Evolutionary conservation across 2,797 vertebrate genomes (phyloP), one percentile per base, ranked within the genome.

Genomic region (Eidolon dupreanum): DNA sequence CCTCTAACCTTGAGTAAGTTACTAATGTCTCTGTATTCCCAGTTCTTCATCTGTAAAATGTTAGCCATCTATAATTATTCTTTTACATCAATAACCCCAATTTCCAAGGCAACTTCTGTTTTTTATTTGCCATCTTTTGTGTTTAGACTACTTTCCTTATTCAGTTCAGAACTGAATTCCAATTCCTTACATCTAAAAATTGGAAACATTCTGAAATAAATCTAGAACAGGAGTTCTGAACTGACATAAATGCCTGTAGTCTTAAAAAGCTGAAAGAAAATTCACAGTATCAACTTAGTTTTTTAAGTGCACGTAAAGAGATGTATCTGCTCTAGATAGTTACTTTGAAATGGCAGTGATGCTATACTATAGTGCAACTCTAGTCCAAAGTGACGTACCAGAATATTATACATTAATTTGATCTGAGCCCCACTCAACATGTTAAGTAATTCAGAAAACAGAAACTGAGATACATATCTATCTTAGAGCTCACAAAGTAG

Each of bases 161-260:
- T 61, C n/a, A 68, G 16, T n/a, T 17, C 59, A 84, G 96, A 97
- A 83, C 1, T 90, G 11, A 85, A 31, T 84, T 97, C 65, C 43
- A 81, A 87, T 70, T 75, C 24, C n/a, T 31, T 65, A 63, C 6
- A 28, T 22, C 38, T 86, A 46, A 86, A 89, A 93, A 59, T 24
- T 53, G 8, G 17, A 79, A 79, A 74, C 31, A 87, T 65, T 74
- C n/a, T 84, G 13, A 92, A 95, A 87, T 43, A 78, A 94, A 92
- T 38, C 4, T 78, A 43, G 33, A 84, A 59, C 5, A 46, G 22
- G 41, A 88, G 26, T 38, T 83, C 57, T 79, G 6, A 93, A 83
- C 3, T 57, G 17, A 83, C 86, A 82, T 41, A 68, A 97, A 78
- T 26, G 55, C 12, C 11, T 90, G 7, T 41, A 74, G 33, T 89